Base-by-base conservation (phyloP, 2,888 invertebrate species). In the Hyposoter dolosus region DNA sequence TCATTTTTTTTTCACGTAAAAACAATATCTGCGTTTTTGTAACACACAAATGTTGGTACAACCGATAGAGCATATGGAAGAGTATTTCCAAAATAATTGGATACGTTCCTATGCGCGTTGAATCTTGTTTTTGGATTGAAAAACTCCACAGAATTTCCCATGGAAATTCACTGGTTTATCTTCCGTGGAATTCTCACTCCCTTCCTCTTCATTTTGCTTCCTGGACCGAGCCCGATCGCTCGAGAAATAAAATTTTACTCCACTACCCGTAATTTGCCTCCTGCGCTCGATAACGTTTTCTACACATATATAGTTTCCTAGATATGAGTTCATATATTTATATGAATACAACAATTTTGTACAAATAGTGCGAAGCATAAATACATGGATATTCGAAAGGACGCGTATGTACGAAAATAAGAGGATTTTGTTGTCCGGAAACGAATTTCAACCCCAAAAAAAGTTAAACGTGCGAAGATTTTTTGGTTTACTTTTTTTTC, bases 161-260 rank as follows among this genome's bases (percentile, higher is more conserved):
- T 32, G n/a, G 28, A 35, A 40, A 50, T 10, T 19, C 15, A 19
- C 40, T 74, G 35, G 17, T 28, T 63, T 40, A 43, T n/a, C 63
- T 43, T 12, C 12, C 47, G 45, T 45, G 7, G 12, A 53, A 53
- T 35, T 32, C 10, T 12, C n/a, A 40, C 7, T 15, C 66, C 12
- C 45, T 32, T 6, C 28, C 56, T 56, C 77, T 63, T 47, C 45
- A 69, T 17, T 45, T 69, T 35, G 5, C 60, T 79, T 19, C 7
- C 56, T 60, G 45, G 19, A 68, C 45, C 75, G 17, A 65, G 72
- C 45, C 50, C 66, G 69, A 83, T 77, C 80, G 80, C 65, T 74
- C 45, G 80, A 77, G 68, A 86, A 84, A 86, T 82, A 65, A 82
- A 86, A 84, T 87, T 87, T 86, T 82, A 77, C 56, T 74, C 74